Percentiles rank a stretch among this genome's conserved stretches.
phyloP scores from a whole-genome alignment of 2,797 vertebrate species.

The Bufotes viridis region DNA sequence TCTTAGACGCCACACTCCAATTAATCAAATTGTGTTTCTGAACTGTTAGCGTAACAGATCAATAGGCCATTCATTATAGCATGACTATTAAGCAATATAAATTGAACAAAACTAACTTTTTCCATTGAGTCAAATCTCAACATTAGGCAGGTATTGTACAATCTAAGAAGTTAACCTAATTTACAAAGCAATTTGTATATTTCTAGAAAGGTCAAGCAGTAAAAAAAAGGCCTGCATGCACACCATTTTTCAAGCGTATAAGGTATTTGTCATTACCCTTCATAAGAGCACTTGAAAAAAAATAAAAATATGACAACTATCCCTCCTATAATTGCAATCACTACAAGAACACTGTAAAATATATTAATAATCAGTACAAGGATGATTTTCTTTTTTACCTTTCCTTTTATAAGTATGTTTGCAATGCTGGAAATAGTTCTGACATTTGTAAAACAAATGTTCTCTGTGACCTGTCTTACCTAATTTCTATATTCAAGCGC shows the following conservation, averaged over 20 bases:
- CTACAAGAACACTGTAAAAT: constrained; percentile 37
- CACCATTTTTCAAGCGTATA: background rate
- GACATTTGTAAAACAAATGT: constrained; percentile 8
- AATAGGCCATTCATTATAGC: too few species aligned
- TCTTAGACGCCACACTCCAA: too few species aligned
- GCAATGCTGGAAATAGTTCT: background rate
- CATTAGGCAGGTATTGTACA: background rate
- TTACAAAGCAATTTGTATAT: constrained; percentile 14
- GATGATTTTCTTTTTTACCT: background rate
- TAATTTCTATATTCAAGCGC: background rate
- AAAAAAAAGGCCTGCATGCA: constrained; percentile 18
- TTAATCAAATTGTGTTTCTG: too few species aligned
- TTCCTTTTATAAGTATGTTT: background rate
- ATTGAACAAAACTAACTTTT: background rate
- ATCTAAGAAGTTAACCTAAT: background rate
- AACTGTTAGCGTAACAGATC: too few species aligned
- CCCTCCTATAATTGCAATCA: constrained; percentile 47
- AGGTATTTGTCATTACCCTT: constrained; percentile 33
- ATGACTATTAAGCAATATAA: background rate
- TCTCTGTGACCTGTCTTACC: background rate
- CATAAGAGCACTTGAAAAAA: constrained; percentile 34
- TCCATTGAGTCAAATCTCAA: background rate
- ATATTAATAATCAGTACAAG: constrained; percentile 44
- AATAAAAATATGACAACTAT: constrained; percentile 34
- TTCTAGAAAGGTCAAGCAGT: constrained; percentile 45